Conservation (phyloP, 2,888 invertebrate species). For the Parthenolecanium corni region DNA sequence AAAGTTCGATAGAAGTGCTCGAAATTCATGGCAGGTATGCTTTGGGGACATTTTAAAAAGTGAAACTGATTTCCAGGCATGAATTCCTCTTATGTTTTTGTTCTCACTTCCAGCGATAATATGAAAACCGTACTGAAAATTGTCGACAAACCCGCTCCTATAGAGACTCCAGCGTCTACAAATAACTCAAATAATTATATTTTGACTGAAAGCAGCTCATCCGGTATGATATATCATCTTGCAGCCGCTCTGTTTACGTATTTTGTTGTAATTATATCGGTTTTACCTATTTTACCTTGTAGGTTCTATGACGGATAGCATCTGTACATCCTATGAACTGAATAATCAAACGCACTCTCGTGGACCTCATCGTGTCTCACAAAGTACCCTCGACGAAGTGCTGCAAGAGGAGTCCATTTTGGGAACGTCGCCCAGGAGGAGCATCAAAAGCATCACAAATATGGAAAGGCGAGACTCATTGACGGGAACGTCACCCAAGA, state of each 20-base stretch:
- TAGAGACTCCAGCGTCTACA: constrained; percentile 36
- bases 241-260: background rate
- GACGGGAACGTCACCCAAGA: no score
- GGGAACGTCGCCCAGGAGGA: constrained; percentile 13
- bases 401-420: constrained; percentile 13
- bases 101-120: background rate
- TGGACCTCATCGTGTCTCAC: constrained; percentile 19
- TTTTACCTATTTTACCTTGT: constrained; percentile 31
- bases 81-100: no score
- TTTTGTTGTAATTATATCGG: background rate
- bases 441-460: no score
- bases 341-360: background rate
- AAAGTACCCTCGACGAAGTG: constrained; percentile 21
- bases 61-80: no score
- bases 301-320: constrained; percentile 49
- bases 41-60: no score
- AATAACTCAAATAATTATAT: constrained; percentile 34
- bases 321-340: constrained; percentile 48
- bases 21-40: constrained; percentile 36
- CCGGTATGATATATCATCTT: constrained; percentile 38
- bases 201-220: constrained; percentile 51
- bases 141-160: background rate
- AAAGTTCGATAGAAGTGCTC: constrained; percentile 56
- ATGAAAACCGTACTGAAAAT: background rate
- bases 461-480: no score